phyloP scores from a whole-genome alignment of 1,140 invertebrate species.

The Lutraria rhynchaena region DNA sequence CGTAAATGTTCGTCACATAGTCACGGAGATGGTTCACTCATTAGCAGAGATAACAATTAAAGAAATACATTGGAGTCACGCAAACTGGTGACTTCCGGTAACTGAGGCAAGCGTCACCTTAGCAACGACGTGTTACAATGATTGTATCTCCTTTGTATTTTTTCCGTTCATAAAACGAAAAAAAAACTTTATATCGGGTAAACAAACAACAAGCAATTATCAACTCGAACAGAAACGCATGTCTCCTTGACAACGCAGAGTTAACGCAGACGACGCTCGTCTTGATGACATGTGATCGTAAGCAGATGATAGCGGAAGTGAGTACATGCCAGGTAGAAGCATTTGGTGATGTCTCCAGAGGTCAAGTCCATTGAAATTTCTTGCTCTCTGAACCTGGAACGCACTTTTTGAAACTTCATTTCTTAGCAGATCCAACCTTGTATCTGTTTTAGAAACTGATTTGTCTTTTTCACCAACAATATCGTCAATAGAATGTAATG shows the following conservation, averaged over 20 bases:
- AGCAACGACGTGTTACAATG: background rate
- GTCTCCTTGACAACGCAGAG: slow-evolving; percentile 49
- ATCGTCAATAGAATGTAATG: slow-evolving; percentile 52
- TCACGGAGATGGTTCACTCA: slow-evolving; percentile 56
- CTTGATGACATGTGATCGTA: slow-evolving; percentile 45
- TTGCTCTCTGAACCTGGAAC: slow-evolving; percentile 39
- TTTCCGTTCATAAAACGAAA: no score
- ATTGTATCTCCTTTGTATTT: no score
- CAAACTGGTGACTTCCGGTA: background rate
- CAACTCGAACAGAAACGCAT: slow-evolving; percentile 47
- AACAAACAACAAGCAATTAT: background rate
- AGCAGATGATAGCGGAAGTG: slow-evolving; percentile 16
- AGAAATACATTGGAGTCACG: slow-evolving; percentile 19
- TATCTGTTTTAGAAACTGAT: background rate
- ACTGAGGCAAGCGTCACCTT: background rate
- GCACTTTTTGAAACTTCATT: slow-evolving; percentile 39
- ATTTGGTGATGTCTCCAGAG: slow-evolving; percentile 47
- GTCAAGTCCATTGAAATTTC: slow-evolving; percentile 20
- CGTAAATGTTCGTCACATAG: slow-evolving; percentile 21
- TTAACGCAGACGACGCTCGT: slow-evolving; percentile 39
- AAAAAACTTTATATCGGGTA: no score
- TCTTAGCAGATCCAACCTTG: background rate
- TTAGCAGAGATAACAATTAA: slow-evolving; percentile 48
- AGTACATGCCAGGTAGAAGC: slow-evolving; percentile 40
- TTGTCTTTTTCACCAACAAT: slow-evolving; percentile 23